Percentiles rank a stretch among this genome's conserved stretches.
These are phyloP conservation scores for Rallus crepitans DNA, from an alignment of 2,797 vertebrate genomes.

Conservation along the genomic window DNA sequence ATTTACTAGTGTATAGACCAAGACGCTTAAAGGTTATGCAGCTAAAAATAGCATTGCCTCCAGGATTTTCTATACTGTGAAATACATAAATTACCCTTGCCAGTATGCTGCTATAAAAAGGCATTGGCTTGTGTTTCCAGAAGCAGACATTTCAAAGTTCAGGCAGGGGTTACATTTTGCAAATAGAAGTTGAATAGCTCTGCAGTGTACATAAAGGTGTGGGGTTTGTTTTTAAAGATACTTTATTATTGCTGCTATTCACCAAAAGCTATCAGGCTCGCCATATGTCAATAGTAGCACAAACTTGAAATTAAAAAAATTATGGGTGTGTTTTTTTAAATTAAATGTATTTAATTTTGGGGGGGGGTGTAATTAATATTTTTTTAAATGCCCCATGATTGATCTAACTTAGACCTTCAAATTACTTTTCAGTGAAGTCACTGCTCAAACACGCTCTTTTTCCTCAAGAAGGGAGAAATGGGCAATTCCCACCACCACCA, in stretches of 20 bases:
- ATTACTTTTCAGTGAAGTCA: not conserved
- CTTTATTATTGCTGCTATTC: not conserved
- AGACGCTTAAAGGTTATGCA: conserved; percentile 32
- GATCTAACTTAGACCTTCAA: not conserved
- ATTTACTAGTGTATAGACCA: conserved; percentile 17
- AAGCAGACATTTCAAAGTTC: conserved; percentile 6
- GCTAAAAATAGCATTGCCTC: conserved; percentile 52
- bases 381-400: not conserved
- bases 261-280: not conserved
- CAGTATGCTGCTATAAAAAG: conserved; percentile 50
- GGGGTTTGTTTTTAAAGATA: not conserved
- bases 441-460: not conserved
- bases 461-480: not conserved
- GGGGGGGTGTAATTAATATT: too few species aligned
- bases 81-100: not conserved
- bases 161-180: not conserved
- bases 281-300: not conserved
- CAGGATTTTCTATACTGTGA: conserved; percentile 42
- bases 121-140: not conserved
- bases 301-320: not conserved
- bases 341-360: too few species aligned
- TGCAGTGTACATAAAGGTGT: not conserved
- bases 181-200: not conserved
- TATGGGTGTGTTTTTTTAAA: too few species aligned
- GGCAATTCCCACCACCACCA: not conserved